These are phyloP conservation scores for Anomalospiza imberbis DNA, from an alignment of 2,797 vertebrate species.

Conservation along the genomic window DNA sequence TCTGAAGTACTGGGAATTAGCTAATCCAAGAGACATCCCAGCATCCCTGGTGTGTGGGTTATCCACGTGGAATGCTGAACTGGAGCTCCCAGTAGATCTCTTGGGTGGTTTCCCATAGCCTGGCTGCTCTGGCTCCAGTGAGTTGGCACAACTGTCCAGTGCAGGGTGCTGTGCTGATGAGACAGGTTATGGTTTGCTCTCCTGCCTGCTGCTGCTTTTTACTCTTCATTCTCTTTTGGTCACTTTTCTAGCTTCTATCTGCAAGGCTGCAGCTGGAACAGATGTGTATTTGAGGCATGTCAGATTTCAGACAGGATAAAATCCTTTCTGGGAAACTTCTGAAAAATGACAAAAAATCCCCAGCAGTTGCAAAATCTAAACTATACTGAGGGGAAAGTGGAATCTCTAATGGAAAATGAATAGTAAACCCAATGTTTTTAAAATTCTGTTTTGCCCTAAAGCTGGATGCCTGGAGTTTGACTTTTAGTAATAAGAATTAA, in stretches of 20 bases:
- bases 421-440: not conserved
- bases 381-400: rapidly evolving
- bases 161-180: not conserved
- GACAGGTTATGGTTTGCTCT: not conserved
- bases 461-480: not conserved
- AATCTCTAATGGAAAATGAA: not conserved
- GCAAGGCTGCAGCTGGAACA: not conserved
- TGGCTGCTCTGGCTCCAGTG: not conserved
- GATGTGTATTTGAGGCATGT: not conserved
- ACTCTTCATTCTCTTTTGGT: not conserved
- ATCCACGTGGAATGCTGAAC: not conserved
- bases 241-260: not conserved
- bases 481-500: not conserved
- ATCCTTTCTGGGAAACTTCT: not conserved
- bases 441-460: not conserved
- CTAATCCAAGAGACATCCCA: not conserved
- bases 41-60: not conserved
- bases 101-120: not conserved
- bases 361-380: not conserved
- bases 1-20: not conserved
- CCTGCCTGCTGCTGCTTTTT: not conserved
- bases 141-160: not conserved
- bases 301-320: not conserved
- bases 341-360: not conserved
- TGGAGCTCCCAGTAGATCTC: not conserved